These are phyloP conservation scores for Scaptomyza caliginosa DNA, from an alignment of 2,888 invertebrate species.

Conservation along the genomic window DNA sequence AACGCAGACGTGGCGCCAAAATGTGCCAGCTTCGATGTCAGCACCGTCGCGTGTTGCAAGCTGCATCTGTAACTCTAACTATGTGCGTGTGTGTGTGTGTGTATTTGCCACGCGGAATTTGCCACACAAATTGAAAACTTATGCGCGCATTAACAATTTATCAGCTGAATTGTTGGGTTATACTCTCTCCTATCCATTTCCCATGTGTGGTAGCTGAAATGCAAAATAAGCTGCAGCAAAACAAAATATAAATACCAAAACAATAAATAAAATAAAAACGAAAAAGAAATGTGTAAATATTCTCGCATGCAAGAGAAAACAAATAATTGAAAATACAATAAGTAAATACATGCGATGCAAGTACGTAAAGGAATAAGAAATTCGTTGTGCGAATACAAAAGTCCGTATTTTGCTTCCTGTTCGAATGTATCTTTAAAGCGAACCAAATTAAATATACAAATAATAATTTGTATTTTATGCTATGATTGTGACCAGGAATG, in stretches of 20 bases:
- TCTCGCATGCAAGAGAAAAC: constrained; percentile 40
- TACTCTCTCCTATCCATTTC: constrained; percentile 46
- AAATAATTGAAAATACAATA: constrained; percentile 56
- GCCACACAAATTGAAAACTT: constrained; percentile 77
- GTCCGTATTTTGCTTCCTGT: not conserved
- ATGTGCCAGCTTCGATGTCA: constrained; percentile 70
- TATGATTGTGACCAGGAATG: not conserved
- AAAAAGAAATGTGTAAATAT: constrained; percentile 16
- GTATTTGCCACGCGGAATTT: constrained; percentile 56
- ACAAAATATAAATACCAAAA: not conserved
- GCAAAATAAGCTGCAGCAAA: constrained; percentile 32
- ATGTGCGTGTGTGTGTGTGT: constrained; percentile 10
- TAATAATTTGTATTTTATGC: not conserved
- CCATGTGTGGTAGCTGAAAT: constrained; percentile 53
- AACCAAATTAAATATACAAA: not conserved
- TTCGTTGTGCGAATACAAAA: constrained; percentile 1
- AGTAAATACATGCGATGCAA: constrained; percentile 36
- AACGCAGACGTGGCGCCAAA: constrained; percentile 73
- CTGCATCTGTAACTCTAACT: constrained; percentile 45
- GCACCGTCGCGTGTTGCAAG: constrained; percentile 53
- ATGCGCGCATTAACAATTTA: constrained; percentile 78
- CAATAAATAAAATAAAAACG: not conserved
- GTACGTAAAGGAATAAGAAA: constrained; percentile 8
- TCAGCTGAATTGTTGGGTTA: constrained; percentile 67
- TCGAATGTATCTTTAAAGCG: not conserved